Evolutionary conservation across 2,797 vertebrate species (phyloP).

Genomic region (Hoplostethus mediterraneus): DNA sequence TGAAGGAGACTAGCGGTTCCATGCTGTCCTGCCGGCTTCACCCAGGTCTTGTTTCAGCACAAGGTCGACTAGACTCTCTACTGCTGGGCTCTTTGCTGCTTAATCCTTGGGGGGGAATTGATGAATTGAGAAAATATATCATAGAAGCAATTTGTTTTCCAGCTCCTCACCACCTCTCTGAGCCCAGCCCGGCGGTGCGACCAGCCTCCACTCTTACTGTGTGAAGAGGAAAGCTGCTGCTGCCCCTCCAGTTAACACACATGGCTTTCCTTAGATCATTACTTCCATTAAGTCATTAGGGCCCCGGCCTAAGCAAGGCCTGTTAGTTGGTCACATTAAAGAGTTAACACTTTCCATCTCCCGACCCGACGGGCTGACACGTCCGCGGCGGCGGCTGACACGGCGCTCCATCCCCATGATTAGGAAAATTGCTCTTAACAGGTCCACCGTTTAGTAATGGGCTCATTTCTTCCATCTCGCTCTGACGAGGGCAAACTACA

Average conservation of each 20-base stretch:
- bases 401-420: slow-evolving; percentile 89
- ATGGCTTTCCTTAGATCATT: slow-evolving; percentile 80
- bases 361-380: slow-evolving; percentile 81
- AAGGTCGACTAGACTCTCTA: too few species aligned
- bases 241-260: slow-evolving; percentile 70
- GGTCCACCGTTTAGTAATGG: slow-evolving; percentile 87
- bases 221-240: slow-evolving; percentile 36
- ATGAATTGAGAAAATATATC: too few species aligned
- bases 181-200: not conserved
- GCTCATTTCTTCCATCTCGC: slow-evolving; percentile 86
- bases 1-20: too few species aligned
- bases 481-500: slow-evolving; percentile 91
- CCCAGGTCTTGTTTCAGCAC: not conserved
- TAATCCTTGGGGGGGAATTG: too few species aligned
- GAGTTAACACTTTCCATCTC: slow-evolving; percentile 80
- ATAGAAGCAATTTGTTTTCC: too few species aligned
- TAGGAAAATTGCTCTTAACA: slow-evolving; percentile 92
- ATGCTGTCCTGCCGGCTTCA: too few species aligned
- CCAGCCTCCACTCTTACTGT: not conserved
- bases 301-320: slow-evolving; percentile 64
- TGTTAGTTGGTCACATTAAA: slow-evolving; percentile 79
- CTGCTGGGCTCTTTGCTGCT: too few species aligned
- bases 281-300: slow-evolving; percentile 84
- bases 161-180: not conserved
- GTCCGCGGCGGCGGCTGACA: slow-evolving; percentile 79